Base-by-base conservation (phyloP, 1,140 invertebrate species). In the Tetragonula clypearis region DNA sequence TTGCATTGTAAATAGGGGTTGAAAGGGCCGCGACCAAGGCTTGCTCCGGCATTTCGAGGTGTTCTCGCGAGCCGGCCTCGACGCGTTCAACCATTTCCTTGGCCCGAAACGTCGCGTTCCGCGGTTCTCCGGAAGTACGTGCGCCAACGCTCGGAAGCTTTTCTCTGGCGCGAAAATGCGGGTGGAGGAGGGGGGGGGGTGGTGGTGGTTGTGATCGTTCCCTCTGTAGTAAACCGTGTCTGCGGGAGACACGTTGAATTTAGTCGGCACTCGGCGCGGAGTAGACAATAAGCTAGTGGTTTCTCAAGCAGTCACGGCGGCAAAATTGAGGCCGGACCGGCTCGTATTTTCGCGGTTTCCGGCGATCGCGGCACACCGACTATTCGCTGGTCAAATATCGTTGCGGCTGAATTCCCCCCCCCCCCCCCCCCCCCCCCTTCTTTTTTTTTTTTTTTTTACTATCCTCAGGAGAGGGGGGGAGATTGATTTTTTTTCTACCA, bases 1-100 rank as follows among this genome's bases (percentile, higher is more conserved):
- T 85, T 84, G 84, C 79, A 86, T 86, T 87, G 91, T 88, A 91
- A 92, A 92, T 90, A 82, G 82, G 82, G 68, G 68, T 73, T 81
- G 78, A 55, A 74, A 74, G 68, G 30, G 84, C 58, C 49, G 62
- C 41, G 4, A 62, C 35, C 15, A 60, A 23, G 26, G 19, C 12
- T 55, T 53, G 30, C 71, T 58, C 65, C 21, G 69, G 35, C 82
- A 77, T 85, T 90, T 78, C 75, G 80, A 88, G 86, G 60, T 84
- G 55, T 65, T 85, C 89, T 88, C 53, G 86, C 85, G 71, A 81
- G 55, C 15, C 55, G 35, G 69, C 60, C 83, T 76, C 78, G 79
- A 87, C 76, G 73, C 74, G 74, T 87, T 84, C 79, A 49, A 89
- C 72, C 66, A 55, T 68, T 79, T 41, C 30, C 53, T 30, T 23